phyloP scores from a whole-genome alignment of 2,888 invertebrate genomes.

The Tenthredo mesomela region DNA sequence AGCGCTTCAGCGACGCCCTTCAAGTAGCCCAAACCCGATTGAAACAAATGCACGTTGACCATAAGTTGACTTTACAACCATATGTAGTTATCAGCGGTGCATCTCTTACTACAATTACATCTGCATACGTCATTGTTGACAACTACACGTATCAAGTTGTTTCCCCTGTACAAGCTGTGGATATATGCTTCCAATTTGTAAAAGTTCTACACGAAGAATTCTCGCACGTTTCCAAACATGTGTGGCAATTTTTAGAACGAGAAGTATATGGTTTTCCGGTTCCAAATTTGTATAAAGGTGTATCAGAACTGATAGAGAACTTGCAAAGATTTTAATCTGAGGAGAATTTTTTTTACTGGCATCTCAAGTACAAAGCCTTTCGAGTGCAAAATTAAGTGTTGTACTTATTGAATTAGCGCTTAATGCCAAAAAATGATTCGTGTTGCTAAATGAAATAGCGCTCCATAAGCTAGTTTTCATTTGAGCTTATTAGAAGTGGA shows the following conservation, averaged over 20 bases:
- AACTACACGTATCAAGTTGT: slow-evolving; percentile 46
- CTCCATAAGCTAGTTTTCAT: too few relatives aligned
- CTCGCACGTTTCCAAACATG: slow-evolving; percentile 46
- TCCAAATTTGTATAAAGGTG: background rate
- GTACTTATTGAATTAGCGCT: too few relatives aligned
- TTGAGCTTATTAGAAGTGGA: too few relatives aligned
- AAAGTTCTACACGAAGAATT: slow-evolving; percentile 36
- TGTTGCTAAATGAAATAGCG: too few relatives aligned
- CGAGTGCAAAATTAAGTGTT: too few relatives aligned
- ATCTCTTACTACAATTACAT: slow-evolving; percentile 42
- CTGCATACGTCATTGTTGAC: slow-evolving; percentile 50
- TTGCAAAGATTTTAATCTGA: background rate
- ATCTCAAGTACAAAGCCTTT: background rate
- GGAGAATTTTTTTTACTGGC: background rate
- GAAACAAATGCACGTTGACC: slow-evolving; percentile 8
- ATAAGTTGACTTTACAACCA: slow-evolving; percentile 45
- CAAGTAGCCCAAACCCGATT: slow-evolving; percentile 41
- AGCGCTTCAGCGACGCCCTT: slow-evolving; percentile 22
- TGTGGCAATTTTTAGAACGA: slow-evolving; percentile 53
- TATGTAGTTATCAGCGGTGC: slow-evolving; percentile 51
- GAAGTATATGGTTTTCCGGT: slow-evolving; percentile 48
- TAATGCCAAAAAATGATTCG: too few relatives aligned
- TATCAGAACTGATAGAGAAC: slow-evolving; percentile 13
- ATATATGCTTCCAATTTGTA: slow-evolving; percentile 50
- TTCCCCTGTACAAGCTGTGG: slow-evolving; percentile 33